A percentile compares a stretch with the other conserved stretches of the same genome.
phyloP scores from a whole-genome alignment of 2,797 vertebrate species.

The Euphonia xanthogaster region DNA sequence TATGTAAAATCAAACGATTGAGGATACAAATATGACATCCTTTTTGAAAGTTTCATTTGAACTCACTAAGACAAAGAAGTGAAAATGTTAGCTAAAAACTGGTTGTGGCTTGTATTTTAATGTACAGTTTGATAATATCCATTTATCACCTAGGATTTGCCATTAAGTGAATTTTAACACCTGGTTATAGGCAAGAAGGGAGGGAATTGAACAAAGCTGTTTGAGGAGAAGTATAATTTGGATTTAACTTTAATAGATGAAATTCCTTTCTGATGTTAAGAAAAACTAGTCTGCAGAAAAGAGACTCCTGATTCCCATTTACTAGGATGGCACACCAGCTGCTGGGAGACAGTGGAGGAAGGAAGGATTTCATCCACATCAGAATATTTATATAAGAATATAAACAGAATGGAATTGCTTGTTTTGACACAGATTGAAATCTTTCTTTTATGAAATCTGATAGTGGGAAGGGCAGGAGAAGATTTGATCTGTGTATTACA shows the following conservation, averaged over 20 bases:
- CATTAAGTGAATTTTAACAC: not conserved
- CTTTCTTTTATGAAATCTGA: not conserved
- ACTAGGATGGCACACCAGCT: not conserved
- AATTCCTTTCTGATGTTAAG: not conserved
- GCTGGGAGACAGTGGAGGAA: not conserved
- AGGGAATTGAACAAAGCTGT: not conserved
- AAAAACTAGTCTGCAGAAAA: not conserved
- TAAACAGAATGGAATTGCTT: not conserved
- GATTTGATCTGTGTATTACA: not conserved
- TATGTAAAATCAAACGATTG: not conserved
- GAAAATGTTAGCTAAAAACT: not conserved
- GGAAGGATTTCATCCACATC: not conserved
- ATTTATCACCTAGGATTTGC: not conserved
- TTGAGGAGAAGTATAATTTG: not conserved
- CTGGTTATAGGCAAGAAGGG: not conserved
- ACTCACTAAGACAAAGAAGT: not conserved
- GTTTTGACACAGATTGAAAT: not conserved
- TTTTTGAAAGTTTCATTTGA: not conserved
- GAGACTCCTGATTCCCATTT: not conserved
- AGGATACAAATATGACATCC: not conserved
- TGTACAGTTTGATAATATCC: not conserved
- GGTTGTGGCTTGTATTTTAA: not conserved
- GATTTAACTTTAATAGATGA: not conserved
- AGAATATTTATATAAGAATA: not conserved
- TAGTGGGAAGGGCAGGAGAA: not conserved